Evolutionary conservation across 2,797 vertebrate species (phyloP).

Genomic region (Psittacula echo): DNA sequence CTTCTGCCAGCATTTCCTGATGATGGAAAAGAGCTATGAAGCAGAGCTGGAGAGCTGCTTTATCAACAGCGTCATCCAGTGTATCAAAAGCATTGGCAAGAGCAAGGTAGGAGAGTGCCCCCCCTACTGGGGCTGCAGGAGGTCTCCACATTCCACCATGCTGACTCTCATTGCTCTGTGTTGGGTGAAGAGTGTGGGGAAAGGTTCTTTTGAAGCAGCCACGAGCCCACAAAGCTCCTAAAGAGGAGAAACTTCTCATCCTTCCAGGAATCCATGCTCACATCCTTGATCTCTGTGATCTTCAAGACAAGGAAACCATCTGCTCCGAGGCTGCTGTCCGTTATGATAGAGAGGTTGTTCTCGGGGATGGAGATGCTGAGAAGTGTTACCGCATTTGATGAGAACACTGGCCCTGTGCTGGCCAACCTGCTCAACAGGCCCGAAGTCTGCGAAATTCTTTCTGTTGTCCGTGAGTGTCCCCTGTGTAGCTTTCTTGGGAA

Average conservation of each 20-base stretch:
- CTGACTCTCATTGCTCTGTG: no score
- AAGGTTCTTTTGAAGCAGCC: background rate
- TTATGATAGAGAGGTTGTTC: background rate
- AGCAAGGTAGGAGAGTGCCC: background rate
- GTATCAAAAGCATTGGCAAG: background rate
- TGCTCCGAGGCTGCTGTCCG: accelerated
- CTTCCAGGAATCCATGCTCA: background rate
- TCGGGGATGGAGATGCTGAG: background rate
- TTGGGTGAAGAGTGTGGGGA: background rate
- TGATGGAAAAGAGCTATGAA: accelerated
- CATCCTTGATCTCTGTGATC: accelerated
- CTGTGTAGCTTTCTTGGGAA: background rate
- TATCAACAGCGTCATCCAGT: background rate
- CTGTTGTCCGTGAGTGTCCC: background rate
- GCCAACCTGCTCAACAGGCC: background rate
- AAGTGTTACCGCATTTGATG: accelerated
- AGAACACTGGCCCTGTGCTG: background rate
- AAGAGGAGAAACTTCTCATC: background rate
- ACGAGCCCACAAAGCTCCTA: background rate
- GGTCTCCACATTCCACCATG: background rate
- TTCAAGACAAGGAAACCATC: accelerated
- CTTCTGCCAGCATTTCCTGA: background rate
- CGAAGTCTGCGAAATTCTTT: background rate
- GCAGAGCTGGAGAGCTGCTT: background rate
- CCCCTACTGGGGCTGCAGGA: background rate